Conservation (phyloP, 1,140 invertebrate species). For the Berghia stephanieae region DNA sequence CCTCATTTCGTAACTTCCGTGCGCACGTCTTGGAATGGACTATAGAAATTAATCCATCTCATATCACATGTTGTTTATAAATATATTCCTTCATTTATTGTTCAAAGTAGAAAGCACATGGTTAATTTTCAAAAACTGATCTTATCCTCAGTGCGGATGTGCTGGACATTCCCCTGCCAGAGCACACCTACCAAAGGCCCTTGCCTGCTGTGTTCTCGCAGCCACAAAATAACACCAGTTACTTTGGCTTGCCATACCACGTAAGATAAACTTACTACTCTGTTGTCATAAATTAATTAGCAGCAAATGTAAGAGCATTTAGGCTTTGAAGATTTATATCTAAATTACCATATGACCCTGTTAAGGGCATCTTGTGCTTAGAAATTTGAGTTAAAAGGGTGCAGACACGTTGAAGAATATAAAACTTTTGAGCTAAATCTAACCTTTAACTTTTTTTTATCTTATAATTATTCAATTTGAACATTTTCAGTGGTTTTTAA, state of each 20-base stretch:
- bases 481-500: no score
- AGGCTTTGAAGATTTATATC: not conserved
- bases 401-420: not conserved
- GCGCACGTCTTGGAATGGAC: not conserved
- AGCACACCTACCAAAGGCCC: slow-evolving; percentile 43
- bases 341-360: not conserved
- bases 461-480: no score
- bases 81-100: not conserved
- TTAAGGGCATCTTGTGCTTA: not conserved
- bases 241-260: slow-evolving; percentile 72
- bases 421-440: not conserved
- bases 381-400: not conserved
- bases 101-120: not conserved
- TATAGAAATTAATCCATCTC: not conserved
- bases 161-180: slow-evolving; percentile 37
- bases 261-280: slow-evolving; percentile 72
- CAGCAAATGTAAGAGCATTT: slow-evolving; percentile 70
- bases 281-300: slow-evolving; percentile 74
- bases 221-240: slow-evolving; percentile 54
- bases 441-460: no score
- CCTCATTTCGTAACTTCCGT: not conserved
- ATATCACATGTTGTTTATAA: not conserved
- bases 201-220: slow-evolving; percentile 14
- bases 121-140: not conserved
- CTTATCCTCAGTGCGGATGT: slow-evolving; percentile 34